A percentile compares a stretch with the other conserved stretches of the same genome.
Conservation (phyloP, 2,113 vertebrate species). For the Micronycteris hirsuta region DNA sequence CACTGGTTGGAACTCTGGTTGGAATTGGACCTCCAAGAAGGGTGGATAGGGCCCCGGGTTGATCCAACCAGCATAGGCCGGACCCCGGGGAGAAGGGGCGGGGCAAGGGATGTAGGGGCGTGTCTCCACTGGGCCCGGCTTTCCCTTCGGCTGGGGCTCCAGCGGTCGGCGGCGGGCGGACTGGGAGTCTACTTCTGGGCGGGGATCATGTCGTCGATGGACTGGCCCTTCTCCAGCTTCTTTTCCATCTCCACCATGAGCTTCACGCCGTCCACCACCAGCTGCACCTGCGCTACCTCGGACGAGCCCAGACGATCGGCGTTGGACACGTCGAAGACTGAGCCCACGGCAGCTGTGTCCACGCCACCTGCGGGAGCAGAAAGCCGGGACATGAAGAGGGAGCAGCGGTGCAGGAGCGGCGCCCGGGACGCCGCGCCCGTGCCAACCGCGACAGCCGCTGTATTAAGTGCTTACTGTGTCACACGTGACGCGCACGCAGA, state of each 20-base stretch:
- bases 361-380: conserved; percentile 86
- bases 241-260: conserved; percentile 99
- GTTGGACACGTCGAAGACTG: conserved; percentile 96
- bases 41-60: too few species aligned
- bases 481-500: background rate
- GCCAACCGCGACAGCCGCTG: background rate
- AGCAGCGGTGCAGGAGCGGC: background rate
- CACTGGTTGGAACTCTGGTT: background rate
- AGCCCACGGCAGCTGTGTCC: conserved; percentile 94
- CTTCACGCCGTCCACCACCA: conserved; percentile 97
- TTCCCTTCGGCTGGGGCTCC: background rate
- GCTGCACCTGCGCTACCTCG: conserved; percentile 94
- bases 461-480: background rate
- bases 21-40: background rate
- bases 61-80: background rate
- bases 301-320: conserved; percentile 95
- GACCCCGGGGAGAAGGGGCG: background rate
- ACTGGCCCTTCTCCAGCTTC: conserved; percentile 93
- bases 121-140: background rate
- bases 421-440: background rate
- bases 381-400: background rate
- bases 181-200: conserved; percentile 89
- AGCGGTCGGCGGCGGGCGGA: background rate
- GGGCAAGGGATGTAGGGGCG: background rate
- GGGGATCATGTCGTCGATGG: conserved; percentile 95